A percentile compares a stretch with the other conserved stretches of the same genome.
Conservation (phyloP, 2,888 invertebrate genomes). For the Parnassius apollo region DNA sequence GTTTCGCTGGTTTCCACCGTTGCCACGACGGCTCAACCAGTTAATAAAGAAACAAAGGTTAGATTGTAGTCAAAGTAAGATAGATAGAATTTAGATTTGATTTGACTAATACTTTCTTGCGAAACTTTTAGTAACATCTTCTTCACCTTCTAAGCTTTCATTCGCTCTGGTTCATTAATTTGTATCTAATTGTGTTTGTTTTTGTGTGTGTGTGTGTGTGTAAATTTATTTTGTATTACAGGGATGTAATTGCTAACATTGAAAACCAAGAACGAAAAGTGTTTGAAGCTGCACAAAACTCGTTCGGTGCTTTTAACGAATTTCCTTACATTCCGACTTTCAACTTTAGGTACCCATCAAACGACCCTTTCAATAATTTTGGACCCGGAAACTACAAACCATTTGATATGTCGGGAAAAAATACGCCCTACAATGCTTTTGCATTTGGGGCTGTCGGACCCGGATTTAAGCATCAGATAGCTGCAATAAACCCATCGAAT, state of each 20-base stretch:
- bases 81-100: too few relatives aligned
- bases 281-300: conserved; percentile 62
- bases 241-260: conserved; percentile 51
- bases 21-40: conserved; percentile 15
- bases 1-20: not conserved
- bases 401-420: conserved; percentile 35
- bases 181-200: not conserved
- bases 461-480: conserved; percentile 78
- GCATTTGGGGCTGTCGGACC: conserved; percentile 80
- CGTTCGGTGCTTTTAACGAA: conserved; percentile 63
- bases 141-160: conserved; percentile 18
- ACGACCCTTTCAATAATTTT: conserved; percentile 38
- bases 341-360: conserved; percentile 52
- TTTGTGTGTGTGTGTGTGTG: not conserved
- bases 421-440: conserved; percentile 52
- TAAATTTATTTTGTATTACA: conserved; percentile 46
- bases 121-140: not conserved
- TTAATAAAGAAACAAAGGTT: conserved; percentile 9
- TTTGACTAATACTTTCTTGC: not conserved
- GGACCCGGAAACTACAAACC: conserved; percentile 34
- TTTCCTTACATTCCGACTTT: conserved; percentile 55
- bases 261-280: conserved; percentile 58
- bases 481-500: conserved; percentile 81
- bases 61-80: not conserved
- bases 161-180: conserved; percentile 2